Percentiles rank a stretch among this genome's conserved stretches.
phyloP scores from a whole-genome alignment of 2,113 vertebrate genomes.

The Pogonocichla stellata region DNA sequence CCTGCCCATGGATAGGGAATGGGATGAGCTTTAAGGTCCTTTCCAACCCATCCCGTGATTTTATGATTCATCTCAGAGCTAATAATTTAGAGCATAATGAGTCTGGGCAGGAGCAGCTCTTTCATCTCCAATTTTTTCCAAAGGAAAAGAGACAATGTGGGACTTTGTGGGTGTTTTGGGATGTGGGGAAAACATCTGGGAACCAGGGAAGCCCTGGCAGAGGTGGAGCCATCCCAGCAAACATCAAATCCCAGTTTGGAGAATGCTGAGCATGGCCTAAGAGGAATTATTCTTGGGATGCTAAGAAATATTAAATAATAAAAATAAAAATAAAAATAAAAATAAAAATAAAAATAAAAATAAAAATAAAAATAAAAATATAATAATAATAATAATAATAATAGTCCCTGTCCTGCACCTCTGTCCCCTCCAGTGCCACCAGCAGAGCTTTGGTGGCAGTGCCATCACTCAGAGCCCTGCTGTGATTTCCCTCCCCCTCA shows the following conservation, averaged over 20 bases:
- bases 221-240: neutral
- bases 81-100: neutral
- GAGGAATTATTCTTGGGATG: neutral
- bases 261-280: neutral
- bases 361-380: no score
- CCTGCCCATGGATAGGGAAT: neutral
- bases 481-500: neutral
- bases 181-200: neutral
- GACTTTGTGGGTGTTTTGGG: neutral
- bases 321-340: no score
- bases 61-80: neutral
- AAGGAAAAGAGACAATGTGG: neutral
- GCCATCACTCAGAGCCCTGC: neutral
- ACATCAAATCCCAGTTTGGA: neutral
- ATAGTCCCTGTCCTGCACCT: neutral
- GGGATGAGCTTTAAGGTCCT: neutral
- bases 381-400: no score
- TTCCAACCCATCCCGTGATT: neutral
- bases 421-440: neutral
- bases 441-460: no score
- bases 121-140: no score
- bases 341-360: no score
- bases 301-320: no score
- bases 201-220: neutral
- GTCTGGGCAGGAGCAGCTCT: neutral